Evolutionary conservation across 2,888 invertebrate species (phyloP).

Genomic region (Dasypogon diadema): DNA sequence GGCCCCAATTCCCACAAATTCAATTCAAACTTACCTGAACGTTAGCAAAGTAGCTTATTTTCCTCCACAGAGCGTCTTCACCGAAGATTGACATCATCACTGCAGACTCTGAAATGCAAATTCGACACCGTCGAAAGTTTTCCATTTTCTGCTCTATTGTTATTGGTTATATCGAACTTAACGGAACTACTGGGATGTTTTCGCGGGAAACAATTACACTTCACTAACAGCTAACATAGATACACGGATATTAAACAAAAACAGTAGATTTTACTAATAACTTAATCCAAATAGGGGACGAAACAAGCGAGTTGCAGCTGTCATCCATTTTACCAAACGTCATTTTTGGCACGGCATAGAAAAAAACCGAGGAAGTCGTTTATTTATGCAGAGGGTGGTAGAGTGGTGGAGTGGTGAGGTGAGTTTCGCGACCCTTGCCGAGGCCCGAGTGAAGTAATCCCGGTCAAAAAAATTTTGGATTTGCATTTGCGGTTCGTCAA

Average conservation of each 20-base stretch:
- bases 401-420: too few relatives aligned
- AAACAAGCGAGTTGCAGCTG: conserved; percentile 12
- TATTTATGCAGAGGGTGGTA: too few relatives aligned
- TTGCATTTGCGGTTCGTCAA: too few relatives aligned
- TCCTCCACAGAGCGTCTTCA: conserved; percentile 67
- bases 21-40: conserved; percentile 62
- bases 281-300: conserved; percentile 8
- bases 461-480: too few relatives aligned
- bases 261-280: conserved; percentile 11
- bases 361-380: too few relatives aligned
- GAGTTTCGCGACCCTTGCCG: too few relatives aligned
- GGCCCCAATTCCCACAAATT: background rate
- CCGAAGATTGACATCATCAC: conserved; percentile 68
- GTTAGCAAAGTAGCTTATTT: conserved; percentile 66
- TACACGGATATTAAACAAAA: background rate
- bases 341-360: conserved; percentile 1
- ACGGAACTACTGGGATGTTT: background rate
- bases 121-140: conserved; percentile 65
- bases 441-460: too few relatives aligned
- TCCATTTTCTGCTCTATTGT: conserved; percentile 56
- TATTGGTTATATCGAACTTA: background rate
- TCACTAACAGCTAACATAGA: background rate
- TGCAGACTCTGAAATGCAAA: conserved; percentile 58
- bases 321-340: conserved; percentile 36
- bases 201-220: background rate